These are phyloP conservation scores for Melanerpes aurifrons DNA, from an alignment of 2,113 vertebrate species.

Conservation along the genomic window DNA sequence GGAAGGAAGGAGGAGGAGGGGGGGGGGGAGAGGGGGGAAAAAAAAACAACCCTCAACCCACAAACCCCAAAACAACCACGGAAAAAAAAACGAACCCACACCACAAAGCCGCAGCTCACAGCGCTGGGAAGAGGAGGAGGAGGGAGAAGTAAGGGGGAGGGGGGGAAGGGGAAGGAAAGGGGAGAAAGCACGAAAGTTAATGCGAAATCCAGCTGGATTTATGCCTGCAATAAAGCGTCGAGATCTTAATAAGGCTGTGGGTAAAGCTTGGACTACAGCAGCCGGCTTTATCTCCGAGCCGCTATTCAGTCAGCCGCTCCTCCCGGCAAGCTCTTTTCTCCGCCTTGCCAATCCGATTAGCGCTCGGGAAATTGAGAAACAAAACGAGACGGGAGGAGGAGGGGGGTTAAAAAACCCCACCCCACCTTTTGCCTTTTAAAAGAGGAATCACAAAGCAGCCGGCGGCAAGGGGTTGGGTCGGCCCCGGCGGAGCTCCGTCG, in stretches of 20 bases:
- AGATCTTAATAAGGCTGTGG: slow-evolving; percentile 16
- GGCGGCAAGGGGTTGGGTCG: neutral
- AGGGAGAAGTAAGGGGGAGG: too few species aligned
- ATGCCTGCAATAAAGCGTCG: slow-evolving; percentile 3
- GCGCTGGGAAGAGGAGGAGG: neutral
- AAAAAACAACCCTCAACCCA: neutral
- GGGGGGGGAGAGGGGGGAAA: neutral
- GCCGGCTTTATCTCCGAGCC: neutral
- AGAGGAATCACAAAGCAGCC: neutral
- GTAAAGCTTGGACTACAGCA: neutral
- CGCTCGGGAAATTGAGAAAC: neutral
- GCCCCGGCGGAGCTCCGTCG: neutral
- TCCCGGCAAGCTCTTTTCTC: neutral
- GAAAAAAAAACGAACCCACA: too few species aligned
- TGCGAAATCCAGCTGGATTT: neutral
- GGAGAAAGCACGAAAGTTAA: slow-evolving; percentile 19
- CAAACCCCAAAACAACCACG: too few species aligned
- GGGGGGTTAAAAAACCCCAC: too few species aligned
- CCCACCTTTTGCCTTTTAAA: neutral
- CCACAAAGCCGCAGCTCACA: too few species aligned
- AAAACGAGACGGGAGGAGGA: too few species aligned
- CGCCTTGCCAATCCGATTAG: slow-evolving; percentile 6
- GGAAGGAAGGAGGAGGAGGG: too few species aligned
- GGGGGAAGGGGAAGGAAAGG: neutral
- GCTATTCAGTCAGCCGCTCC: slow-evolving; percentile 10